These are phyloP conservation scores for Oscheius sp. DNA, from an alignment of 2,888 invertebrate species.

Conservation along the genomic window DNA sequence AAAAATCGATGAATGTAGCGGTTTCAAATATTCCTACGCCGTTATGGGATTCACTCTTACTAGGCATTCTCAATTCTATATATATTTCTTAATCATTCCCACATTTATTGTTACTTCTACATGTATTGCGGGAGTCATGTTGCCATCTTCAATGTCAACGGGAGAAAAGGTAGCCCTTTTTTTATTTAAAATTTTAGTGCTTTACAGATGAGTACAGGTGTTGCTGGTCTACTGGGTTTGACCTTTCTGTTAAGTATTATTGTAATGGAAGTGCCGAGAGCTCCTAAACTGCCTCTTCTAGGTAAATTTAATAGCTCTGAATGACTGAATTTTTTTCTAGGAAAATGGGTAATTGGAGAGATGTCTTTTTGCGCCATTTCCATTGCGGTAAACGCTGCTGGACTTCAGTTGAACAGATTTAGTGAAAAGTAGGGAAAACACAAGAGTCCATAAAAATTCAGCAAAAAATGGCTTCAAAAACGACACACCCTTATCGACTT, in stretches of 20 bases:
- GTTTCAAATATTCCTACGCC: slow-evolving; percentile 15
- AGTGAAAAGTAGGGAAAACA: not conserved
- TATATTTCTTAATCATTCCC: slow-evolving; percentile 18
- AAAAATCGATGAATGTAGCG: slow-evolving; percentile 13
- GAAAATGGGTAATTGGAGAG: slow-evolving; percentile 23
- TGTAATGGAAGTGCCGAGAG: slow-evolving; percentile 12
- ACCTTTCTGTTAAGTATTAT: slow-evolving; percentile 23
- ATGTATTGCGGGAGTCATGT: slow-evolving; percentile 15
- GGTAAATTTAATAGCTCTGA: not conserved
- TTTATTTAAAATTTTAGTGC: not conserved
- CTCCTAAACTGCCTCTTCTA: slow-evolving; percentile 14
- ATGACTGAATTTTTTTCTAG: not conserved
- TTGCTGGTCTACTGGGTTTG: slow-evolving; percentile 14
- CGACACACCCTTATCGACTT: not conserved
- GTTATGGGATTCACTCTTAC: slow-evolving; percentile 11
- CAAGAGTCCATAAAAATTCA: not conserved
- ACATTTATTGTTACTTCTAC: slow-evolving; percentile 18
- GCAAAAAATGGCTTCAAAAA: not conserved
- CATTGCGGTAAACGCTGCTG: slow-evolving; percentile 7
- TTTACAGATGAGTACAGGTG: slow-evolving; percentile 18
- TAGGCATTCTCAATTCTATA: slow-evolving; percentile 9
- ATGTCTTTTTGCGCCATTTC: slow-evolving; percentile 21
- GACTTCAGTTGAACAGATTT: not conserved
- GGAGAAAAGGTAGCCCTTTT: slow-evolving; percentile 1
- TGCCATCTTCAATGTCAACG: slow-evolving; percentile 13